Conservation (phyloP, 2,888 invertebrate species). For the Meloe dianella region DNA sequence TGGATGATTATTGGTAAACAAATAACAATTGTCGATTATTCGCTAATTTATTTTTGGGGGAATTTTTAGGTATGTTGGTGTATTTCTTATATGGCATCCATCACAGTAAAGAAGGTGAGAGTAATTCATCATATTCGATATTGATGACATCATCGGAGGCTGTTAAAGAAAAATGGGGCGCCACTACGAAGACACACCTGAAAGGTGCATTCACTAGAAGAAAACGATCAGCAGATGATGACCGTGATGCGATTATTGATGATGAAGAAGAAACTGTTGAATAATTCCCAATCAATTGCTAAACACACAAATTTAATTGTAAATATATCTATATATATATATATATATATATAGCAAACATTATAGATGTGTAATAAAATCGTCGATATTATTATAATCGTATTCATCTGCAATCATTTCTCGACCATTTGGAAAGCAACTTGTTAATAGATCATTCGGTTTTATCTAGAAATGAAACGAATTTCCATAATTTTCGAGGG, state of each 20-base stretch:
- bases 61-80: conserved; percentile 71
- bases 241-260: conserved; percentile 56
- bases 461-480: conserved; percentile 59
- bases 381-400: conserved; percentile 26
- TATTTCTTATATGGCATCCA: conserved; percentile 87
- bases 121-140: conserved; percentile 68
- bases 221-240: conserved; percentile 55
- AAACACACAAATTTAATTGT: not conserved
- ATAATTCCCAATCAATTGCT: too few relatives aligned
- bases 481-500: not conserved
- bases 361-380: conserved; percentile 18
- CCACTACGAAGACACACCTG: conserved; percentile 59
- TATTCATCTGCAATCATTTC: conserved; percentile 19
- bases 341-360: not conserved
- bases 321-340: not conserved
- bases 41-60: too few relatives aligned
- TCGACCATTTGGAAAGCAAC: conserved; percentile 54
- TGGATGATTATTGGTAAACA: conserved; percentile 82
- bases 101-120: conserved; percentile 79
- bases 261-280: conserved; percentile 53
- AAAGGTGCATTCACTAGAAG: conserved; percentile 53
- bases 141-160: conserved; percentile 71
- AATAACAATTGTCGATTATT: not conserved
- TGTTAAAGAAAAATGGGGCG: conserved; percentile 67
- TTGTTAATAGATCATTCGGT: conserved; percentile 55